Evolutionary conservation across 2,888 invertebrate species (phyloP).

Genomic region (Apotomis turbidana): DNA sequence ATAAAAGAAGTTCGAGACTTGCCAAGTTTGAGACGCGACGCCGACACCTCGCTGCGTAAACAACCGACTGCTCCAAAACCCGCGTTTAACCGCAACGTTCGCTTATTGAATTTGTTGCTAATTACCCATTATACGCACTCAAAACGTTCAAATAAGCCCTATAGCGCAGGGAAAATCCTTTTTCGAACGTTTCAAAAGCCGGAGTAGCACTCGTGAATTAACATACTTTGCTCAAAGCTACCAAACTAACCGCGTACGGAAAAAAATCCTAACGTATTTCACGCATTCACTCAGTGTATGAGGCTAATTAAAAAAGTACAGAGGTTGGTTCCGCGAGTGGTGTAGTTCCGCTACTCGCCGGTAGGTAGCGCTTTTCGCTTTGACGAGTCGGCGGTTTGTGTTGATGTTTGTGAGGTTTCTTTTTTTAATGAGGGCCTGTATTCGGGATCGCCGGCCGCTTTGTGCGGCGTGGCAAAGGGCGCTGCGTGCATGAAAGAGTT

Average conservation of each 20-base stretch:
- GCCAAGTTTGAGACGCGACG: constrained; percentile 34
- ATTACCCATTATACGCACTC: constrained; percentile 58
- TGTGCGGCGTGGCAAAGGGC: constrained; percentile 64
- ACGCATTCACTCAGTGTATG: constrained; percentile 79
- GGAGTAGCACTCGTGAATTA: constrained; percentile 75
- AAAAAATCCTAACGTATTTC: constrained; percentile 76
- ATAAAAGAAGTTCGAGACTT: constrained; percentile 72
- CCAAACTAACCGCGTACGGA: constrained; percentile 77
- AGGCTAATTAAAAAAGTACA: constrained; percentile 83
- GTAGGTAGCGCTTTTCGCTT: constrained; percentile 77
- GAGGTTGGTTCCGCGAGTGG: constrained; percentile 77
- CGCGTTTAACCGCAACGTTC: constrained; percentile 9
- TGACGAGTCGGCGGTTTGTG: constrained; percentile 60
- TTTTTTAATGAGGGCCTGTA: constrained; percentile 82
- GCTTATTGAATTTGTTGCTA: constrained; percentile 56
- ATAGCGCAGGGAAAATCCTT: constrained; percentile 50
- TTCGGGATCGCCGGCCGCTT: constrained; percentile 70
- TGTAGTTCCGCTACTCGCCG: constrained; percentile 81
- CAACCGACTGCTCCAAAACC: constrained; percentile 7
- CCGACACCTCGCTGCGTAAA: constrained; percentile 39
- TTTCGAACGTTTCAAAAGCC: constrained; percentile 69
- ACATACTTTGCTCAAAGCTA: constrained; percentile 81
- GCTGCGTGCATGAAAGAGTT: constrained; percentile 72
- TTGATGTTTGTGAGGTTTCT: constrained; percentile 71
- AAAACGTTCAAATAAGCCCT: constrained; percentile 45